Conservation (phyloP, 2,113 vertebrate species). For the Anoplopoma fimbria region DNA sequence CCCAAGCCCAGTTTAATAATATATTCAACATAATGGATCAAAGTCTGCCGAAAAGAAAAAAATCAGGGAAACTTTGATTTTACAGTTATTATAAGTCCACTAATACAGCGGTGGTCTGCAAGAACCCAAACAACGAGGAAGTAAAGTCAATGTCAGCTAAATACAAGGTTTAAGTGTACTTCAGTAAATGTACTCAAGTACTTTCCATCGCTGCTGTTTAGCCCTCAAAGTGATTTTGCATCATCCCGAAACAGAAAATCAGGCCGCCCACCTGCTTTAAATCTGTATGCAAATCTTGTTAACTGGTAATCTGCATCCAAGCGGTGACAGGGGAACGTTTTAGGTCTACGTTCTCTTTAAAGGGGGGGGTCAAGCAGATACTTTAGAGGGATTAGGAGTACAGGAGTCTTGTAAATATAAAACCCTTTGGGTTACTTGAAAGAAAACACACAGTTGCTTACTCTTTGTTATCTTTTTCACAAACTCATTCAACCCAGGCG, state of each 20-base stretch:
- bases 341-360: not conserved
- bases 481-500: conserved; percentile 29
- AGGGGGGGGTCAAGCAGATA: conserved; percentile 3
- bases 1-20: too few species aligned
- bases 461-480: conserved; percentile 29
- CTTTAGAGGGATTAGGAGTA: conserved; percentile 6
- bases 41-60: not conserved
- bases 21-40: not conserved
- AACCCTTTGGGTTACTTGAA: not conserved
- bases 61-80: not conserved
- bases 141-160: not conserved
- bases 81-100: not conserved
- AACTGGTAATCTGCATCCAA: not conserved
- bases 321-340: not conserved
- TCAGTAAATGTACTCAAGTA: not conserved
- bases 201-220: not conserved
- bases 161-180: not conserved
- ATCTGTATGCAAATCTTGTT: conserved; percentile 19
- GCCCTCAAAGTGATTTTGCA: not conserved
- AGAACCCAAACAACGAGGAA: not conserved
- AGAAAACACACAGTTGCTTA: conserved; percentile 7
- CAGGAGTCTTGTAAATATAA: conserved; percentile 7
- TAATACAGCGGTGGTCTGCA: not conserved
- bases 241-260: not conserved
- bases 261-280: conserved; percentile 6